These are phyloP conservation scores for Mythimna loreyi DNA, from an alignment of 2,888 invertebrate genomes.

Conservation along the genomic window DNA sequence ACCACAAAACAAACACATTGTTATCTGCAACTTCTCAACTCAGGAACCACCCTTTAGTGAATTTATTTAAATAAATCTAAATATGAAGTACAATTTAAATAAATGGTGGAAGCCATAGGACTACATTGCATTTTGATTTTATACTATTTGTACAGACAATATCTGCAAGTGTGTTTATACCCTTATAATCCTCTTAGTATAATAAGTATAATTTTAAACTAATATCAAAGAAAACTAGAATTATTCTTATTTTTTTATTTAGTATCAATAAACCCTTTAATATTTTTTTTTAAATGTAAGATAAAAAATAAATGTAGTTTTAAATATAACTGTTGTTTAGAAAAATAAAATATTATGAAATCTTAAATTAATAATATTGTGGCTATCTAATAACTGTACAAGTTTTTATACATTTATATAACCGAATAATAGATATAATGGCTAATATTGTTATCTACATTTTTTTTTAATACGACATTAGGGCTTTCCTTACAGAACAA, in stretches of 20 bases:
- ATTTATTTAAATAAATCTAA: too few species aligned
- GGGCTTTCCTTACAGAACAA: too few species aligned
- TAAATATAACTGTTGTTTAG: constrained; percentile 23
- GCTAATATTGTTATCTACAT: constrained; percentile 17
- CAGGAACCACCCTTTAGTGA: too few species aligned
- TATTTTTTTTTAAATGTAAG: constrained; percentile 18
- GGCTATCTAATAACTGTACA: constrained; percentile 37
- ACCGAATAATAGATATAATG: constrained; percentile 6
- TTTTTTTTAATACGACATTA: constrained; percentile 9
- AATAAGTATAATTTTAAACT: constrained; percentile 31
- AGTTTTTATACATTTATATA: constrained; percentile 49
- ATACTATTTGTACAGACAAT: neutral
- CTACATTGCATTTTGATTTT: neutral
- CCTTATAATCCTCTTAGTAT: constrained; percentile 1
- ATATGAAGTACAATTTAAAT: too few species aligned
- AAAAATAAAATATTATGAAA: constrained; percentile 34
- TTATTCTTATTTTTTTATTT: constrained; percentile 27
- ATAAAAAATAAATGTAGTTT: constrained; percentile 19
- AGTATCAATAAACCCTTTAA: neutral
- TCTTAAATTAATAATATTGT: constrained; percentile 33
- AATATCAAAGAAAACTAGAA: constrained; percentile 46
- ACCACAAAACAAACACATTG: too few species aligned
- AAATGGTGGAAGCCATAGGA: neutral
- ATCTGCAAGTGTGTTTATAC: constrained; percentile 10
- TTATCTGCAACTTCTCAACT: too few species aligned